These are phyloP conservation scores for Tiaroga cobitis DNA, from an alignment of 2,797 vertebrate species.

Conservation along the genomic window DNA sequence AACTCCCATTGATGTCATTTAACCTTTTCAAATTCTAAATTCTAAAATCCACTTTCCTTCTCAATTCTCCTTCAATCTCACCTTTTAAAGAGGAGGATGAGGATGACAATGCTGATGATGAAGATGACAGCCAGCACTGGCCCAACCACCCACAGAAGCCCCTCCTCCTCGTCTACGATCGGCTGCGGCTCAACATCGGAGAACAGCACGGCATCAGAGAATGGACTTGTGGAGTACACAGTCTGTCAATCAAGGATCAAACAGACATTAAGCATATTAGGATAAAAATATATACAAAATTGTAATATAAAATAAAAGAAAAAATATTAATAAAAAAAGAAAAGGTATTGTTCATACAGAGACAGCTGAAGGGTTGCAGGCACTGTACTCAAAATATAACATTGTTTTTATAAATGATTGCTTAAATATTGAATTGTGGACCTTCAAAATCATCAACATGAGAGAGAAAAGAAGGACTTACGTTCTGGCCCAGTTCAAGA, in stretches of 20 bases:
- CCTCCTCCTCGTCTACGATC: slow-evolving; percentile 97
- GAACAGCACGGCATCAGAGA: slow-evolving; percentile 94
- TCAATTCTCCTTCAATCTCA: slow-evolving; percentile 65
- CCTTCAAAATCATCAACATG: neutral
- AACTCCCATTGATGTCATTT: neutral
- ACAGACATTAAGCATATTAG: neutral
- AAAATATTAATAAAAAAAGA: neutral
- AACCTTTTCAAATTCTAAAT: neutral
- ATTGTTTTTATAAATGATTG: neutral
- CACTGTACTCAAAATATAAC: neutral
- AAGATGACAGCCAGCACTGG: slow-evolving; percentile 98
- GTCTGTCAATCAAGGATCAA: slow-evolving; percentile 75
- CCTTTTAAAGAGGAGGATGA: slow-evolving; percentile 99
- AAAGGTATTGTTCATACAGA: neutral
- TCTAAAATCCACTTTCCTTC: too few relatives aligned
- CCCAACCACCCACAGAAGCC: slow-evolving; percentile 97
- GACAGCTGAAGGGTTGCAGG: neutral
- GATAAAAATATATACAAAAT: neutral
- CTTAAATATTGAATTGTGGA: neutral
- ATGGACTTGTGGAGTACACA: slow-evolving; percentile 95
- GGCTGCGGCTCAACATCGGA: slow-evolving; percentile 96
- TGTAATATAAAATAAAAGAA: too few relatives aligned
- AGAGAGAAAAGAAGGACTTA: slow-evolving; percentile 73
- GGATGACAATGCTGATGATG: slow-evolving; percentile 99
- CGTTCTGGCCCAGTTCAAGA: slow-evolving; percentile 94